A percentile compares a stretch with the other conserved stretches of the same genome.
Evolutionary conservation across 2,797 vertebrate genomes (phyloP).

Genomic region (Varecia variegata): DNA sequence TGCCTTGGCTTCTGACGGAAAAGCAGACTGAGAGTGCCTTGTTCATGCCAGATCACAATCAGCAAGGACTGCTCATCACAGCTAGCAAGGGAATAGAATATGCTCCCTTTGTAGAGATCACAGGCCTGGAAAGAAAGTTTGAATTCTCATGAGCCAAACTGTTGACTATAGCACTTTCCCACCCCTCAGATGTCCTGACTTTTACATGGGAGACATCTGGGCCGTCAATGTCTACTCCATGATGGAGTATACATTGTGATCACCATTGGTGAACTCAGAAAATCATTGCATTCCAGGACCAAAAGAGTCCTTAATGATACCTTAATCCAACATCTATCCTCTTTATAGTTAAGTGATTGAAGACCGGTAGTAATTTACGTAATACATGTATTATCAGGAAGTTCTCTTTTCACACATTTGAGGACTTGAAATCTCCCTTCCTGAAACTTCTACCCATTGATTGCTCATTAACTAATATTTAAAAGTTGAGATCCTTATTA

Average conservation of each 20-base stretch:
- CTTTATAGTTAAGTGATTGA: not conserved
- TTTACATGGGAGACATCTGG: not conserved
- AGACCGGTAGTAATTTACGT: not conserved
- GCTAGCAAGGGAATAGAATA: not conserved
- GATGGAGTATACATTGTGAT: not conserved
- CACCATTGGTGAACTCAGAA: not conserved
- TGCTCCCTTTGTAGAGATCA: not conserved
- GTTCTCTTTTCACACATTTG: not conserved
- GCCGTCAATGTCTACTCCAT: not conserved
- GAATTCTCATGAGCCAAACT: not conserved
- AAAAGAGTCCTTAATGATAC: not conserved
- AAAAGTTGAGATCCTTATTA: not conserved
- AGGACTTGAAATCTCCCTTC: constrained; percentile 4
- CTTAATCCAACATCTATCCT: not conserved
- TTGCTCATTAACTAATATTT: not conserved
- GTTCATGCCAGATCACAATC: not conserved
- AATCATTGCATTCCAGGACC: not conserved
- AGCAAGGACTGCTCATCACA: not conserved
- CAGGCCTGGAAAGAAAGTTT: not conserved
- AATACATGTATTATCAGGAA: not conserved
- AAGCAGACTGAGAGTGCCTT: constrained; percentile 11
- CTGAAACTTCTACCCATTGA: not conserved
- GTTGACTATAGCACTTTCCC: not conserved
- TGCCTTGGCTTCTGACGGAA: not conserved
- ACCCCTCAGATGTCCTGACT: not conserved